phyloP scores from a whole-genome alignment of 1,140 invertebrate species.

The Trachymyrmex cornetzi region DNA sequence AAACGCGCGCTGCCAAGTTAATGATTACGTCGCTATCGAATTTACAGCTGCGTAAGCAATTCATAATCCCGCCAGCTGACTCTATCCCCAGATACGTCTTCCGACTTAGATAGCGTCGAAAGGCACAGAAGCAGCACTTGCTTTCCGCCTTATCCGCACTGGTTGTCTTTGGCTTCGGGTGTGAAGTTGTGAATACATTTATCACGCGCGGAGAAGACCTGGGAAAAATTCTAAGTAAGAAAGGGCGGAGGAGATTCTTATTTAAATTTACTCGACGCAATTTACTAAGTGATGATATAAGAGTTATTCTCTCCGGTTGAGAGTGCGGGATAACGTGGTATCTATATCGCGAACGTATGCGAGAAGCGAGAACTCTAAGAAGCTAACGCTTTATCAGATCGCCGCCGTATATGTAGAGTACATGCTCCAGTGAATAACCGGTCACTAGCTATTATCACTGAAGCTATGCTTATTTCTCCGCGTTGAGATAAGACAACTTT shows the following conservation, averaged over 20 bases:
- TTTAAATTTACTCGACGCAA: constrained; percentile 26
- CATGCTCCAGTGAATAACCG: constrained; percentile 59
- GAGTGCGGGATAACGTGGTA: background rate
- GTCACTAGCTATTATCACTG: constrained; percentile 49
- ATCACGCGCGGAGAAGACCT: background rate
- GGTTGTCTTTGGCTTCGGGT: background rate
- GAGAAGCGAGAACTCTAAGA: constrained; percentile 30
- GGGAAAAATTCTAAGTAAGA: constrained; percentile 27
- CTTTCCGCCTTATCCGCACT: background rate
- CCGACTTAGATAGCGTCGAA: constrained; percentile 59
- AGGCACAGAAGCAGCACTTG: constrained; percentile 13
- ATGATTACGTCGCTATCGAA: constrained; percentile 55
- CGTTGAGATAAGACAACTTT: constrained; percentile 10
- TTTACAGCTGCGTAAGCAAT: constrained; percentile 55
- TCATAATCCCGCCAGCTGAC: constrained; percentile 53
- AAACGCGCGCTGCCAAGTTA: constrained; percentile 32
- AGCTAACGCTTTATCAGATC: constrained; percentile 44
- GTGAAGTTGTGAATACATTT: constrained; percentile 36
- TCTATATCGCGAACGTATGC: background rate
- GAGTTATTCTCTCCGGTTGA: constrained; percentile 35
- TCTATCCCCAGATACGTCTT: constrained; percentile 50
- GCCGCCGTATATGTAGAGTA: constrained; percentile 40
- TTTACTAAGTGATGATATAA: constrained; percentile 8
- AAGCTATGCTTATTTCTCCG: constrained; percentile 22
- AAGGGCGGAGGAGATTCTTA: background rate